Percentiles rank a stretch among this genome's conserved stretches.
Evolutionary conservation across 2,797 vertebrate species (phyloP).

Genomic region (Lutjanus campechanus): DNA sequence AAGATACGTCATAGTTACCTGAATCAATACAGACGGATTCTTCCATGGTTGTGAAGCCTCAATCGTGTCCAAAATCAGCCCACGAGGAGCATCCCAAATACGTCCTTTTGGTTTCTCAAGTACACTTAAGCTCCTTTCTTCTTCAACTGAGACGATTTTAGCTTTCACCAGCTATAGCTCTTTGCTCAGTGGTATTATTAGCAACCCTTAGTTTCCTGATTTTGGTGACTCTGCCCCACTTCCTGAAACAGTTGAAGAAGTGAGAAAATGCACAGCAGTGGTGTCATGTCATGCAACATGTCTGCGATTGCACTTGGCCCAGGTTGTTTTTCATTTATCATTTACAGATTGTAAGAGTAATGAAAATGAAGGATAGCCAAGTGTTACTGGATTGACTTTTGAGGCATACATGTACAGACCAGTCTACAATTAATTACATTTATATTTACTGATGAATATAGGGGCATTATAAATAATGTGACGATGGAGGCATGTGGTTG

Average conservation of each 20-base stretch:
- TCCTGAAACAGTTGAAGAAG: slow-evolving; percentile 86
- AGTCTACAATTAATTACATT: too few species aligned
- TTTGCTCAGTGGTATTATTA: slow-evolving; percentile 80
- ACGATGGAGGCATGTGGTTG: too few species aligned
- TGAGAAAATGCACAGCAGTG: slow-evolving; percentile 60
- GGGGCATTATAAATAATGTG: too few species aligned
- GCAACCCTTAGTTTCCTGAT: slow-evolving; percentile 86
- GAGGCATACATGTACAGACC: not conserved
- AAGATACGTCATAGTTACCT: slow-evolving; percentile 59
- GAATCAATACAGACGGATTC: slow-evolving; percentile 40
- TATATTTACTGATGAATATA: too few species aligned
- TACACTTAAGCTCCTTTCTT: slow-evolving; percentile 8
- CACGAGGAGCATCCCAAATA: slow-evolving; percentile 30
- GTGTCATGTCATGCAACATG: slow-evolving; percentile 30
- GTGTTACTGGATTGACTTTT: not conserved
- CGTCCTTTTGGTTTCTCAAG: not conserved
- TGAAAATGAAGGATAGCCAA: not conserved
- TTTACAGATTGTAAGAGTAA: not conserved
- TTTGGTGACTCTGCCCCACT: slow-evolving; percentile 81
- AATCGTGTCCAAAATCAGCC: slow-evolving; percentile 47
- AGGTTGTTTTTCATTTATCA: not conserved
- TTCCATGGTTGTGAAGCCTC: slow-evolving; percentile 66
- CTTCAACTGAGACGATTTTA: slow-evolving; percentile 35
- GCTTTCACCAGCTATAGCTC: slow-evolving; percentile 59
- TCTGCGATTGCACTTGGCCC: not conserved